Conservation (phyloP, 2,113 vertebrate species). For the Tetraodon nigroviridis region DNA sequence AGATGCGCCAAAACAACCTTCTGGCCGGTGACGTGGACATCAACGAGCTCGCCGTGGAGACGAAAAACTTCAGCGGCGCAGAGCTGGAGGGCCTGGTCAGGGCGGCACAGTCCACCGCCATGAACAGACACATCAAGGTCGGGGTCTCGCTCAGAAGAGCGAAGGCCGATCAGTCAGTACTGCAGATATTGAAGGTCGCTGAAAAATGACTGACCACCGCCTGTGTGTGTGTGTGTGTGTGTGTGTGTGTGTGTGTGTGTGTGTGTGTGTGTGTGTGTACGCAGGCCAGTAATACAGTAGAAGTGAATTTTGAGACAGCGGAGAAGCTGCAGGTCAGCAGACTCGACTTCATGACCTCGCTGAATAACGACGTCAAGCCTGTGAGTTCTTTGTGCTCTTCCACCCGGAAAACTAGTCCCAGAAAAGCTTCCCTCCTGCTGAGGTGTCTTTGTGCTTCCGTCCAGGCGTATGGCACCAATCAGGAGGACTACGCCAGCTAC, state of each 20-base stretch:
- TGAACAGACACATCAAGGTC: constrained; percentile 99
- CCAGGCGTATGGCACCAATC: constrained; percentile 94
- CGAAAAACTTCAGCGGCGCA: constrained; percentile 96
- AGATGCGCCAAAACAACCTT: constrained; percentile 87
- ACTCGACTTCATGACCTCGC: constrained; percentile 85
- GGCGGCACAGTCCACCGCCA: constrained; percentile 94
- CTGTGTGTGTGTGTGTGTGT: constrained; percentile 4
- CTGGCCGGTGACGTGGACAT: constrained; percentile 82
- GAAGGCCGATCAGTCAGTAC: no score
- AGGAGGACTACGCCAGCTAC: constrained; percentile 95
- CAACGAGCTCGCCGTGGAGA: constrained; percentile 84
- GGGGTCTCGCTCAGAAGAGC: constrained; percentile 27
- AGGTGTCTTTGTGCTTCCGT: neutral
- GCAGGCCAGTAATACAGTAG: constrained; percentile 89
- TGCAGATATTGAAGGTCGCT: no score
- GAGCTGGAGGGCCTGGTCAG: constrained; percentile 93
- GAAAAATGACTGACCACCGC: neutral
- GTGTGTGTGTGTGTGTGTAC: constrained; percentile 9
- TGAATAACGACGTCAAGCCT: constrained; percentile 96
- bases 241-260: constrained; percentile 11
- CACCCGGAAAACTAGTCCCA: neutral
- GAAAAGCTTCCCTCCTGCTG: neutral
- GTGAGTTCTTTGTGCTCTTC: constrained; percentile 71
- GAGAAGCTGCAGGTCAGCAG: constrained; percentile 85
- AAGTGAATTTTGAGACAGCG: constrained; percentile 85